phyloP scores from a whole-genome alignment of 2,888 invertebrate species.

The Epinotia nisella region DNA sequence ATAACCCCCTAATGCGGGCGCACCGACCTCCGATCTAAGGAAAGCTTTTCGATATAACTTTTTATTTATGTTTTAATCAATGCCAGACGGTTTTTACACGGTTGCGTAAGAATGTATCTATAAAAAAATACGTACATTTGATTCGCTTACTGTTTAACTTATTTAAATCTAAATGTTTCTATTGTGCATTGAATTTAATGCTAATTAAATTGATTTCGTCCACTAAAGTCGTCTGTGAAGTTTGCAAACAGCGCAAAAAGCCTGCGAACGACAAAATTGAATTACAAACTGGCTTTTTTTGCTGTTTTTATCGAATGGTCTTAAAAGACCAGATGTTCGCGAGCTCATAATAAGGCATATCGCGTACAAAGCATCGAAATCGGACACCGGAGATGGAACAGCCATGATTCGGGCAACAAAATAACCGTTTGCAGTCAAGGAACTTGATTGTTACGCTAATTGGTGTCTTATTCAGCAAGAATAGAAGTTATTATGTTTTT shows the following conservation, averaged over 20 bases:
- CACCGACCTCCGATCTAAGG: conserved; percentile 63
- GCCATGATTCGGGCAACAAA: conserved; percentile 70
- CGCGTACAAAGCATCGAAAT: conserved; percentile 83
- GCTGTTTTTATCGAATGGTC: conserved; percentile 71
- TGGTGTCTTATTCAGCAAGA: conserved; percentile 51
- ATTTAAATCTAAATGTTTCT: conserved; percentile 24
- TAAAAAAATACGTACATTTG: conserved; percentile 17
- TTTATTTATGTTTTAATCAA: conserved; percentile 51
- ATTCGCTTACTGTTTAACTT: conserved; percentile 24
- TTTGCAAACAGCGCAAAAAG: conserved; percentile 52
- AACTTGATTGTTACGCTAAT: conserved; percentile 56
- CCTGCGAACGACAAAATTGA: conserved; percentile 59
- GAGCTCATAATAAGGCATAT: conserved; percentile 82
- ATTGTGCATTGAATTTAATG: conserved; percentile 21
- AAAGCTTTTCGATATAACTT: conserved; percentile 60
- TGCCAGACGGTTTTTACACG: conserved; percentile 41
- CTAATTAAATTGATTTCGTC: conserved; percentile 18
- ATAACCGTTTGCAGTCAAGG: conserved; percentile 58
- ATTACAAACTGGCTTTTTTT: conserved; percentile 69
- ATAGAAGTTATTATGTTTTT: conserved; percentile 48
- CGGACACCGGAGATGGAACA: conserved; percentile 83
- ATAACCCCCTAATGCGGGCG: conserved; percentile 77
- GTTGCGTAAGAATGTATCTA: conserved; percentile 37
- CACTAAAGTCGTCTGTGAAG: conserved; percentile 43
- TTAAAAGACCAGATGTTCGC: conserved; percentile 80